These are phyloP conservation scores for Argyra leucocephala DNA, from an alignment of 2,888 invertebrate species.

Conservation along the genomic window DNA sequence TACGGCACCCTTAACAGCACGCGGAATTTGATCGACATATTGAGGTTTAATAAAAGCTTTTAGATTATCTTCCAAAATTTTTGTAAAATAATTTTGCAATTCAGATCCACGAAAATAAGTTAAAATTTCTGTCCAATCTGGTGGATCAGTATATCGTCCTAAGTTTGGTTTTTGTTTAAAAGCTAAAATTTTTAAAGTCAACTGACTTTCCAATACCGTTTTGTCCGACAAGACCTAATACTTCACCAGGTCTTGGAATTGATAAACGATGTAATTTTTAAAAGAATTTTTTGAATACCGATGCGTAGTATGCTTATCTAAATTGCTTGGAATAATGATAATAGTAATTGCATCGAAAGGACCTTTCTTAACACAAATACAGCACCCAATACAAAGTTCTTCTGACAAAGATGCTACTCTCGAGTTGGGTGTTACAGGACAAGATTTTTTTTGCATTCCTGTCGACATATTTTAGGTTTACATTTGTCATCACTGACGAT, in stretches of 20 bases:
- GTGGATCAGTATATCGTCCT: conserved; percentile 84
- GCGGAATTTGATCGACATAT: conserved; percentile 99
- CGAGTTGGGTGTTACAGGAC: conserved; percentile 92
- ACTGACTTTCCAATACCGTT: conserved; percentile 99
- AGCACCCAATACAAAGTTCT: conserved; percentile 97
- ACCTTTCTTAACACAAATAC: conserved; percentile 99
- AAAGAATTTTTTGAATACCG: conserved; percentile 98
- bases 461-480: conserved; percentile 97
- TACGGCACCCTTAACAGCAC: conserved; percentile 91
- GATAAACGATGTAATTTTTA: conserved; percentile 97
- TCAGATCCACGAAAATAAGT: conserved; percentile 97
- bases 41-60: conserved; percentile 98
- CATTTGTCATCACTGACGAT: conserved; percentile 97
- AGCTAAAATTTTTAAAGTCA: conserved; percentile 92
- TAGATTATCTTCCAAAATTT: conserved; percentile 94
- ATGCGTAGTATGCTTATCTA: conserved; percentile 97
- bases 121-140: conserved; percentile 97
- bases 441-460: conserved; percentile 97
- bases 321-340: conserved; percentile 95
- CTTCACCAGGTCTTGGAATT: conserved; percentile 95
- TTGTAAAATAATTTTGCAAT: conserved; percentile 97
- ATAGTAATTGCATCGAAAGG: conserved; percentile 99
- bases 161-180: conserved; percentile 99
- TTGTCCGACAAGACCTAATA: conserved; percentile 89
- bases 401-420: conserved; percentile 97